Evolutionary conservation across 2,113 vertebrate species (phyloP).

Genomic region (Hoplias malabaricus): DNA sequence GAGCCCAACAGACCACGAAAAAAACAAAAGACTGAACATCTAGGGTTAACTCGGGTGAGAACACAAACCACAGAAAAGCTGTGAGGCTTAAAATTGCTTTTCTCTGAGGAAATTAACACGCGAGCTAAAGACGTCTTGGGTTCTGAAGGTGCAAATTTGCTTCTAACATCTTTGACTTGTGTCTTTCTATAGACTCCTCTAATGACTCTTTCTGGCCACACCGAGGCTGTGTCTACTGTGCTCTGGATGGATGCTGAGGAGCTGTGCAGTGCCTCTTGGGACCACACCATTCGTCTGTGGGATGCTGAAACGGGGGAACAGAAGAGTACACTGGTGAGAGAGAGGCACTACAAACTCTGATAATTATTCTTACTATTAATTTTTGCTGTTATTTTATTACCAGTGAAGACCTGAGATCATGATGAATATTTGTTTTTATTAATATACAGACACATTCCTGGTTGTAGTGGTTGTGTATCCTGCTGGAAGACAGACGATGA

Average conservation of each 20-base stretch:
- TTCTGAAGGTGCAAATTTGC: no score
- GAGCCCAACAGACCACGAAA: slow-evolving; percentile 88
- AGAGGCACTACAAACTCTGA: not conserved
- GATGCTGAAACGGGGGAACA: slow-evolving; percentile 84
- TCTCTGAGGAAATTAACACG: no score
- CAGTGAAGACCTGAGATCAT: no score
- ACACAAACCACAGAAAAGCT: not conserved
- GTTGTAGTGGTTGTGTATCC: no score
- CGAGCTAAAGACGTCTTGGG: no score
- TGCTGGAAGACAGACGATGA: no score
- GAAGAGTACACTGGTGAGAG: slow-evolving; percentile 87
- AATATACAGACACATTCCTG: no score
- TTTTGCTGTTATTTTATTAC: no score
- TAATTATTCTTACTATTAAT: no score
- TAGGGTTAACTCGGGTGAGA: slow-evolving; percentile 88
- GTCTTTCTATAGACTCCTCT: slow-evolving; percentile 80
- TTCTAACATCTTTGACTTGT: no score
- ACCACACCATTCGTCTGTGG: slow-evolving; percentile 94
- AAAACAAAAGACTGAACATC: slow-evolving; percentile 94
- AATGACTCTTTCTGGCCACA: slow-evolving; percentile 93
- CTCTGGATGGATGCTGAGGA: slow-evolving; percentile 91
- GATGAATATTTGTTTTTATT: no score
- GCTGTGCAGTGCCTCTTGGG: slow-evolving; percentile 94
- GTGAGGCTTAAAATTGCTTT: not conserved
- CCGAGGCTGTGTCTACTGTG: slow-evolving; percentile 89